Base-by-base conservation (phyloP, 2,888 invertebrate species). In the Endomychus coccineus region DNA sequence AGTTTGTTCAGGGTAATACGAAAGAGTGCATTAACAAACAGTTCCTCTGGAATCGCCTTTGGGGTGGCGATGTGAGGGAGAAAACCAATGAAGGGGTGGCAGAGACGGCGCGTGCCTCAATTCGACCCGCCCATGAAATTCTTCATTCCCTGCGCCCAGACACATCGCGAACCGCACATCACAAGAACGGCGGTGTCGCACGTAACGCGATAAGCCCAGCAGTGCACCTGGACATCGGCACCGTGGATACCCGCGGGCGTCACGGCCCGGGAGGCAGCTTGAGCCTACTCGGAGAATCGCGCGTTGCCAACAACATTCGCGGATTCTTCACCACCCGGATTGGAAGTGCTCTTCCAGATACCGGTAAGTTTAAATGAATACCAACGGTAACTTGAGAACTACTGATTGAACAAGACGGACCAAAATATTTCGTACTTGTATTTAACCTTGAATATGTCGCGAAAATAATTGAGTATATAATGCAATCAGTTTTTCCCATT, bases 271-370 rank as follows among this genome's bases (percentile, higher is more conserved):
- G 60, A 55, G 62, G 62, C 61, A 58, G 55, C 54, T 73, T 79
- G 68, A 74, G 80, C 68, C 74, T 79, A 53, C 78, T 78, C 66
- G 74, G 79, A 62, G 77, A 64, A 41, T 59, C 76, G 64, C 73
- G 78, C 55, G 79, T 81, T 60, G 81, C 83, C 63, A 77, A 72
- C 69, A 80, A 80, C 68, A 77, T 83, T 67, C 73, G 76, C 62
- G 82, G 82, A 56, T 81, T 75, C 71, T 74, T 83, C 53, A 70
- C 75, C 60, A 75, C 74, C 67, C 75, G 78, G 58, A 72, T 80
- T 65, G 70, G 77, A 65, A 74, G 77, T 61, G 71, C 78, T 62
- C 73, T 79, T 68, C 73, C 78, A 59, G 82, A 83, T 59, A 77
- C 82, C 78, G 83, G 83, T 83, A 55, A 72, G 75, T 46, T 15